These are phyloP conservation scores for Drosophila sp. DNA, from an alignment of 1,140 invertebrate genomes.

Conservation along the genomic window DNA sequence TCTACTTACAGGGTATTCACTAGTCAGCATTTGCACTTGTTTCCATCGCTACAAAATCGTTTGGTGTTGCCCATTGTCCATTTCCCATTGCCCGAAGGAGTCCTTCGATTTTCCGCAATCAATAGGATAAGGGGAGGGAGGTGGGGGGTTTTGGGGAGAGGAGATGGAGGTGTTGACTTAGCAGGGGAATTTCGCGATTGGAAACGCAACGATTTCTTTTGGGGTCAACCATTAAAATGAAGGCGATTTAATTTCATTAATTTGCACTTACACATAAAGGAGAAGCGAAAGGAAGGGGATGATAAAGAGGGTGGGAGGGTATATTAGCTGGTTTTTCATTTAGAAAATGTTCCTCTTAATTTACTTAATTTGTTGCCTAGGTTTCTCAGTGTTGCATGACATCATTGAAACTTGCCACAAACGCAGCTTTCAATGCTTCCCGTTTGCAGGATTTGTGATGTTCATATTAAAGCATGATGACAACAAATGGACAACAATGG, in stretches of 20 bases:
- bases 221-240: constrained; percentile 66
- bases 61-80: neutral
- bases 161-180: neutral
- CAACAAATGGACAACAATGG: constrained; percentile 39
- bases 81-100: neutral
- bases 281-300: neutral
- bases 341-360: constrained; percentile 74
- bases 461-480: constrained; percentile 69
- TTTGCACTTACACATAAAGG: constrained; percentile 52
- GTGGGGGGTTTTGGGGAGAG: too few relatives aligned
- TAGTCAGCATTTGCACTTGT: neutral
- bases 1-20: neutral
- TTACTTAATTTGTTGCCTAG: constrained; percentile 67
- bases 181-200: constrained; percentile 13
- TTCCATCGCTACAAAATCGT: too few relatives aligned
- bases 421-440: constrained; percentile 50
- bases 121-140: neutral
- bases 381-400: constrained; percentile 28
- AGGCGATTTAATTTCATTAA: constrained; percentile 80
- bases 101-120: constrained; percentile 7
- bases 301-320: neutral
- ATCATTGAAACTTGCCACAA: constrained; percentile 30
- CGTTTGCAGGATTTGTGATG: constrained; percentile 59
- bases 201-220: constrained; percentile 13
- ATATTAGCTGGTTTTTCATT: constrained; percentile 19